Conservation (phyloP, 2,113 vertebrate genomes). For the Dasyprocta punctata region DNA sequence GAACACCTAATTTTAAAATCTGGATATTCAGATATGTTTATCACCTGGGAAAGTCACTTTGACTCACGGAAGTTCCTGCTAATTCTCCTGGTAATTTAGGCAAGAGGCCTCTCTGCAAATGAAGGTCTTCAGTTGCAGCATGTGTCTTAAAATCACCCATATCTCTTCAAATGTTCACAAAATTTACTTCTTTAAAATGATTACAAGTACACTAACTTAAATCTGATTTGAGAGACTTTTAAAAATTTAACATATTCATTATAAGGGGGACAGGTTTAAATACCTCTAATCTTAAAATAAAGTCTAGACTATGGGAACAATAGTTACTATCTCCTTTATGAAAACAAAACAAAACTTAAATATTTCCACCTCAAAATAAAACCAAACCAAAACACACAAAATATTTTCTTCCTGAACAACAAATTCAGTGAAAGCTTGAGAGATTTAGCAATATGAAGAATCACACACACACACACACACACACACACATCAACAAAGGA, state of each 20-base stretch:
- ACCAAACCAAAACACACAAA: neutral
- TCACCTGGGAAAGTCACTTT: neutral
- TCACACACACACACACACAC: neutral
- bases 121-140: neutral
- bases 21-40: neutral
- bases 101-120: neutral
- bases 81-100: conserved; percentile 20
- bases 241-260: neutral
- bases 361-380: neutral
- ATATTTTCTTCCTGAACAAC: conserved; percentile 32
- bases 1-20: conserved; percentile 3
- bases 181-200: conserved; percentile 13
- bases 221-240: neutral
- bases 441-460: conserved; percentile 23
- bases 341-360: conserved; percentile 29
- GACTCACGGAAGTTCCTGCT: neutral
- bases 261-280: neutral
- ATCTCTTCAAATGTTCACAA: neutral
- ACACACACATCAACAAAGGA: neutral
- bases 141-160: neutral
- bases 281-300: neutral
- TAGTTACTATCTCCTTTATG: neutral
- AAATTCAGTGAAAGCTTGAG: conserved; percentile 39
- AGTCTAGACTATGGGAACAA: neutral
- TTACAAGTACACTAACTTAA: neutral